phyloP scores from a whole-genome alignment of 2,888 invertebrate species.

The Platerodrilus igneus region DNA sequence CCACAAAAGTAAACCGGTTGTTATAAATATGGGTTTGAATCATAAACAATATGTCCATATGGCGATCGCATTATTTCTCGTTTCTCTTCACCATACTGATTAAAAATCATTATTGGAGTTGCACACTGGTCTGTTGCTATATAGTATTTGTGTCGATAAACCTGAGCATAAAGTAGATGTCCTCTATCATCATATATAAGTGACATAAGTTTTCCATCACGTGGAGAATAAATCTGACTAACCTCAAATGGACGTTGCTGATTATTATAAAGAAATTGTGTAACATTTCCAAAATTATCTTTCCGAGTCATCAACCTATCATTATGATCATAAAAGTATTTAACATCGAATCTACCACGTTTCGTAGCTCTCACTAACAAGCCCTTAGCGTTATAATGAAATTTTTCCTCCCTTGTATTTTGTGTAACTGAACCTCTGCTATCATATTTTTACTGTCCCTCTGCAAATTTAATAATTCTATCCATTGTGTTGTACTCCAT shows the following conservation, averaged over 20 bases:
- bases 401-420: conserved; percentile 87
- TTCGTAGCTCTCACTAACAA: conserved; percentile 81
- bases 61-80: conserved; percentile 92
- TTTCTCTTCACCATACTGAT: conserved; percentile 89
- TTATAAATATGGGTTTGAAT: conserved; percentile 90
- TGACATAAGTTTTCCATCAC: conserved; percentile 87
- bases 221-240: conserved; percentile 89
- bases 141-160: conserved; percentile 87
- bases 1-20: conserved; percentile 93
- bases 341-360: conserved; percentile 82
- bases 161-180: conserved; percentile 84
- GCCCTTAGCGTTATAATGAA: conserved; percentile 92
- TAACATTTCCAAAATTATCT: conserved; percentile 89
- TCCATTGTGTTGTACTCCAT: conserved; percentile 93
- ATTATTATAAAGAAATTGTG: conserved; percentile 94
- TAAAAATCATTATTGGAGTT: conserved; percentile 93
- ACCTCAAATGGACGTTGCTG: conserved; percentile 78
- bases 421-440: conserved; percentile 85
- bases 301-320: conserved; percentile 83
- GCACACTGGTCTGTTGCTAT: conserved; percentile 92
- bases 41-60: conserved; percentile 90
- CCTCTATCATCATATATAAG: conserved; percentile 89
- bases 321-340: conserved; percentile 87
- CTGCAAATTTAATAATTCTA: conserved; percentile 87
- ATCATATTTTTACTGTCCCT: conserved; percentile 87